A percentile compares a stretch with the other conserved stretches of the same genome.
These are phyloP conservation scores for Lepidostoma basale DNA, from an alignment of 1,140 invertebrate species.

Conservation along the genomic window DNA sequence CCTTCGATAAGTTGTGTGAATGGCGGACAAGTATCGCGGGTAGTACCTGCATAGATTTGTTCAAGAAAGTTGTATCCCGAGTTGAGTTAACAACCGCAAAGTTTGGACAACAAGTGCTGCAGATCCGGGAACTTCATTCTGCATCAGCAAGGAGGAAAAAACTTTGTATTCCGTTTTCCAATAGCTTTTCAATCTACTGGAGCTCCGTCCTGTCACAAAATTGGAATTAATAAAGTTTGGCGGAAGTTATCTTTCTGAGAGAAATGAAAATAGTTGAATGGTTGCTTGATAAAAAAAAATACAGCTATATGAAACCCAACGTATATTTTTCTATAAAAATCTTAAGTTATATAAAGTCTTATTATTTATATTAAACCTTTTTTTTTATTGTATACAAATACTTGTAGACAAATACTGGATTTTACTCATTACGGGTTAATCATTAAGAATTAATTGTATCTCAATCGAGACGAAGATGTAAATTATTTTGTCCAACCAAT, in stretches of 20 bases:
- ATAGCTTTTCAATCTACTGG: not conserved
- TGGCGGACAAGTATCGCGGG: no score
- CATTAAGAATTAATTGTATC: no score
- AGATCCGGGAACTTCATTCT: slow-evolving; percentile 14
- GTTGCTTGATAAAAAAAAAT: not conserved
- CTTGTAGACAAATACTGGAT: no score
- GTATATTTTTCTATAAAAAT: not conserved
- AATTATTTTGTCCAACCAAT: not conserved
- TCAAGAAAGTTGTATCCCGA: not conserved
- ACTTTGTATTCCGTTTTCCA: not conserved
- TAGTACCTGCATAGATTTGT: no score
- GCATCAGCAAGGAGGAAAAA: slow-evolving; percentile 20
- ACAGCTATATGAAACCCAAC: not conserved
- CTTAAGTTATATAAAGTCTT: not conserved
- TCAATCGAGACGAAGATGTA: no score
- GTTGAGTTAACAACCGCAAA: slow-evolving; percentile 10
- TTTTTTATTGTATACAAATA: no score
- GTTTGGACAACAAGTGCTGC: slow-evolving; percentile 5
- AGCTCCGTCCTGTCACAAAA: not conserved
- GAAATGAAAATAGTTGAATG: not conserved
- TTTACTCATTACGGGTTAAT: no score
- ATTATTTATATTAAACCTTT: not conserved
- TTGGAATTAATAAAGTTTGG: not conserved
- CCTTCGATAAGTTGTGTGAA: no score
- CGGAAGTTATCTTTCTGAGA: not conserved